Evolutionary conservation across 2,888 invertebrate species (phyloP).

Genomic region (Parascotia fuliginaria): DNA sequence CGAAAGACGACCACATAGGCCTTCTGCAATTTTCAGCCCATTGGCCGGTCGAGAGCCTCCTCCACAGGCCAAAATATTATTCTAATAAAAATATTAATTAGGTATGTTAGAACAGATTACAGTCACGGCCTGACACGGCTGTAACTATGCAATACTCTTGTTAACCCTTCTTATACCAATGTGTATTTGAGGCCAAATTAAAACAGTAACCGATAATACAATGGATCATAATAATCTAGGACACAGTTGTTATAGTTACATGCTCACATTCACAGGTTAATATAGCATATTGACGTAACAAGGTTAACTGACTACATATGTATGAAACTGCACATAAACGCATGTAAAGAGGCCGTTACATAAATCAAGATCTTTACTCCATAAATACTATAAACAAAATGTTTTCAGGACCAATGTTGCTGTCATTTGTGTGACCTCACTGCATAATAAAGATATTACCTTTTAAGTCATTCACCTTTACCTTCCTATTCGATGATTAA

Average conservation of each 20-base stretch:
- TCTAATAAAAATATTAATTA: too few species aligned
- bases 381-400: constrained; percentile 20
- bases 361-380: constrained; percentile 31
- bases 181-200: too few species aligned
- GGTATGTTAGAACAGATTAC: too few species aligned
- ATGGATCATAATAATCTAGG: background rate
- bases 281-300: constrained; percentile 37
- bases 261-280: constrained; percentile 7
- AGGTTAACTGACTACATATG: constrained; percentile 37
- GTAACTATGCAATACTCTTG: too few species aligned
- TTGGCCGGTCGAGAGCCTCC: too few species aligned
- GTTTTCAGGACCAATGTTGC: constrained; percentile 31
- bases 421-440: constrained; percentile 6
- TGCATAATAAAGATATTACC: constrained; percentile 16
- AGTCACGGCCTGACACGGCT: too few species aligned
- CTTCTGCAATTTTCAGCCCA: too few species aligned
- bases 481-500: constrained; percentile 29
- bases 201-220: constrained; percentile 24
- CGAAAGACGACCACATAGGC: too few species aligned
- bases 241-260: background rate
- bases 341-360: constrained; percentile 33
- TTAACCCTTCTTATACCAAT: too few species aligned
- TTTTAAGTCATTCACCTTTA: constrained; percentile 17
- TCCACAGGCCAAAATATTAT: too few species aligned
- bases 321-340: constrained; percentile 31